phyloP scores from a whole-genome alignment of 1,140 invertebrate genomes.

The Hypothenemus hampei region DNA sequence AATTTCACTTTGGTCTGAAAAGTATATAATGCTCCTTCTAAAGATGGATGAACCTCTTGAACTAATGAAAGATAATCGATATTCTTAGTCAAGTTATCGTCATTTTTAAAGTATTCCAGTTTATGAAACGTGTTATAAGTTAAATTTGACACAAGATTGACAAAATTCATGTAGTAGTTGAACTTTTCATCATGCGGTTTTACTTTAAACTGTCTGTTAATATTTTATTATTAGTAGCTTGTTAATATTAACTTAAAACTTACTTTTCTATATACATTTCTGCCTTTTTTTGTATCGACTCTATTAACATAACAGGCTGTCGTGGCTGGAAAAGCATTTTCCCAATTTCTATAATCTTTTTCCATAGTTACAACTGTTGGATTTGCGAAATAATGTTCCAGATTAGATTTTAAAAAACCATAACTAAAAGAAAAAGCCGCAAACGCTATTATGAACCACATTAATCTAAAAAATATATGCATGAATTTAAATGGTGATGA shows the following conservation, averaged over 20 bases:
- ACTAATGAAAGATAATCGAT: conserved; percentile 49
- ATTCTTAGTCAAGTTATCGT: conserved; percentile 43
- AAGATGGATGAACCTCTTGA: conserved; percentile 38
- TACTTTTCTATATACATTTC: conserved; percentile 38
- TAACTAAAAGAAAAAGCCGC: conserved; percentile 44
- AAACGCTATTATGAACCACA: conserved; percentile 48
- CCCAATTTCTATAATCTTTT: conserved; percentile 57
- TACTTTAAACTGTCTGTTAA: too few species aligned
- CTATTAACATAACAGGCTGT: conserved; percentile 50
- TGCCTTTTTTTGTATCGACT: conserved; percentile 39
- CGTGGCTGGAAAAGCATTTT: conserved; percentile 50
- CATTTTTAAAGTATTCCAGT: conserved; percentile 47
- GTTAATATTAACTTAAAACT: too few species aligned
- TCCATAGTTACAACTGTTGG: conserved; percentile 57
- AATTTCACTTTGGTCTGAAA: conserved; percentile 36
- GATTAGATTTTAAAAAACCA: conserved; percentile 47
- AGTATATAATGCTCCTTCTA: conserved; percentile 38
- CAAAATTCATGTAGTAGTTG: conserved; percentile 48
- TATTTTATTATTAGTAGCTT: too few species aligned
- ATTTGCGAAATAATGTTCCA: conserved; percentile 51
- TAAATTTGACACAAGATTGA: conserved; percentile 48
- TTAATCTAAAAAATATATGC: conserved; percentile 43
- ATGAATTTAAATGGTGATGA: background rate
- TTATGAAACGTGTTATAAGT: conserved; percentile 46
- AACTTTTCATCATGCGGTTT: conserved; percentile 39